Evolutionary conservation across 1,140 invertebrate genomes (phyloP).

Genomic region (Pissodes strobi): DNA sequence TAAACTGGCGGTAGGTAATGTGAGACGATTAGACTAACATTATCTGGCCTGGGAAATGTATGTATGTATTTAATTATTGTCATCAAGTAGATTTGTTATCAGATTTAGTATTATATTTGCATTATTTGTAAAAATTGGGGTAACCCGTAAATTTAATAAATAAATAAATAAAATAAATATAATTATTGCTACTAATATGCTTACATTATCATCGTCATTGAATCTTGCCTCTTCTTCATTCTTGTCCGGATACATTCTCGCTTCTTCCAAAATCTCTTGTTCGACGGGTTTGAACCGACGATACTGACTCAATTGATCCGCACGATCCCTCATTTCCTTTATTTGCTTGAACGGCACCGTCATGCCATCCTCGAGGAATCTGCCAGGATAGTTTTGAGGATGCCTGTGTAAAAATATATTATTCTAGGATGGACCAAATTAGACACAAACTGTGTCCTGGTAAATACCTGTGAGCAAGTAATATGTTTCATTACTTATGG

Average conservation of each 20-base stretch:
- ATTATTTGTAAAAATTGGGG: too few species aligned
- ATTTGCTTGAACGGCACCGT: slow-evolving; percentile 2
- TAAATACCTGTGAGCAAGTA: too few species aligned
- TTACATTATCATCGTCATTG: slow-evolving; percentile 23
- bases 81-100: too few species aligned
- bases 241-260: slow-evolving; percentile 33
- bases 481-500: too few species aligned
- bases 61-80: too few species aligned
- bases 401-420: neutral
- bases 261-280: slow-evolving; percentile 33
- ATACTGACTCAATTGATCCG: slow-evolving; percentile 16
- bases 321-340: slow-evolving; percentile 2
- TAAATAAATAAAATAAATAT: too few species aligned
- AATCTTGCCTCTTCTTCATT: slow-evolving; percentile 42
- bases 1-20: too few species aligned
- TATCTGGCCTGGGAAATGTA: too few species aligned
- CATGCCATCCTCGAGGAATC: neutral
- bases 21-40: too few species aligned
- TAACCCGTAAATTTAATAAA: too few species aligned
- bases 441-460: neutral
- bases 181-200: too few species aligned
- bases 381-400: neutral
- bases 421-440: neutral
- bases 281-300: slow-evolving; percentile 1
- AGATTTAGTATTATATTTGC: too few species aligned